Evolutionary conservation across 1,140 invertebrate genomes (phyloP).

Genomic region (Lucilia sericata): DNA sequence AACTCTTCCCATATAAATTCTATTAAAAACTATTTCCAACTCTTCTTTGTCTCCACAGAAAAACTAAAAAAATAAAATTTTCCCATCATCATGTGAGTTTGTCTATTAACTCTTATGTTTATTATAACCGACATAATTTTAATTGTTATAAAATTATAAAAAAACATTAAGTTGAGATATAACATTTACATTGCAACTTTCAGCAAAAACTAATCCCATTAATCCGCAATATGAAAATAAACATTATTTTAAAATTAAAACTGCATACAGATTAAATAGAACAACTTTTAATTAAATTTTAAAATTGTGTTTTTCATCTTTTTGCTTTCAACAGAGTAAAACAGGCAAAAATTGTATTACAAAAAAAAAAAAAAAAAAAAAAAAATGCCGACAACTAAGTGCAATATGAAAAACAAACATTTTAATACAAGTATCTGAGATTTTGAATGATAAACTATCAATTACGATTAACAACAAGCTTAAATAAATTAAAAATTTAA

Average conservation of each 20-base stretch:
- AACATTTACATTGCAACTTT: background rate
- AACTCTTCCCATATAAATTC: background rate
- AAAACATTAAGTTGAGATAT: background rate
- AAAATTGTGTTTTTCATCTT: conserved; percentile 1
- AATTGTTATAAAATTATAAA: background rate
- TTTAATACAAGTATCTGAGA: background rate
- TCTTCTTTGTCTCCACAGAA: background rate
- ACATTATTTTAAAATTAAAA: conserved; percentile 19
- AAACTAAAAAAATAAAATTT: background rate
- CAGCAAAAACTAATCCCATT: conserved; percentile 3
- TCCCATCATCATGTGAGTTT: background rate
- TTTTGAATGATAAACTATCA: conserved; percentile 21
- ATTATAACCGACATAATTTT: conserved; percentile 5
- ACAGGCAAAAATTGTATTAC: too few species aligned
- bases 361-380: too few species aligned
- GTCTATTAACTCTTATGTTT: background rate
- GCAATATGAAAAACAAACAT: too few species aligned
- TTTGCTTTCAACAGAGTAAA: background rate
- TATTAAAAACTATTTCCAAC: background rate
- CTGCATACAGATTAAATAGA: conserved; percentile 10
- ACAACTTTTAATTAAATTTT: conserved; percentile 25
- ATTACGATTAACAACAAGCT: background rate
- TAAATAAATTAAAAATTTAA: background rate
- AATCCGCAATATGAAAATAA: background rate
- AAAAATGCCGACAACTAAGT: too few species aligned